A percentile compares a stretch with the other conserved stretches of the same genome.
Conservation (phyloP, 2,113 vertebrate species). For the Chaetodon trifascialis region DNA sequence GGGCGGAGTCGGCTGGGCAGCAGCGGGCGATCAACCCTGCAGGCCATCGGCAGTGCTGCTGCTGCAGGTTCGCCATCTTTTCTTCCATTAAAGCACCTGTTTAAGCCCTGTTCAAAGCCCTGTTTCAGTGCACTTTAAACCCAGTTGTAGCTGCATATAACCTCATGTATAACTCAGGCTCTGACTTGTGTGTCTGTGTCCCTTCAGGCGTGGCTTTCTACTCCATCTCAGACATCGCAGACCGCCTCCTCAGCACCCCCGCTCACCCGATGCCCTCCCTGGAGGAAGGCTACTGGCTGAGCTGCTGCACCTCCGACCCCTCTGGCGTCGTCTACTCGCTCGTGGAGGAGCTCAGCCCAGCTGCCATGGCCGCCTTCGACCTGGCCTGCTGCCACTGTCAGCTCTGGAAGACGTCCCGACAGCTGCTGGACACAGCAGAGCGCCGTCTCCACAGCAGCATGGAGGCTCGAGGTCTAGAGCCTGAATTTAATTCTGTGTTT, state of each 20-base stretch:
- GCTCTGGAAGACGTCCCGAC: conserved; percentile 96
- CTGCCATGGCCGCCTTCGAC: conserved; percentile 95
- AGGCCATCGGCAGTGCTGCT: conserved; percentile 95
- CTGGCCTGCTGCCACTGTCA: conserved; percentile 95
- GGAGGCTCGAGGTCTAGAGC: conserved; percentile 86
- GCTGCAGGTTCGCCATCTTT: conserved; percentile 88
- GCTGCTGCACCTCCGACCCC: conserved; percentile 79
- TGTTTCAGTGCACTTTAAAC: background rate
- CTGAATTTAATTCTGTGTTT: background rate
- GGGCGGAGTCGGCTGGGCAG: conserved; percentile 84
- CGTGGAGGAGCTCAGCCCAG: conserved; percentile 91
- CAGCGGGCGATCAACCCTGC: conserved; percentile 91
- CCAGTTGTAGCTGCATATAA: background rate
- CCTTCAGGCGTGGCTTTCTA: conserved; percentile 95
- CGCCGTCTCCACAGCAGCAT: conserved; percentile 86
- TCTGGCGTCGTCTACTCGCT: conserved; percentile 80
- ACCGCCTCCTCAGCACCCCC: conserved; percentile 90
- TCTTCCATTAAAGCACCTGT: background rate
- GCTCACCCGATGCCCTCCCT: conserved; percentile 86
- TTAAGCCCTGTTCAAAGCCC: background rate
- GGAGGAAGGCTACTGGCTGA: conserved; percentile 93
- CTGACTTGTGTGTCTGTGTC: background rate
- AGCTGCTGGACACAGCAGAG: conserved; percentile 95
- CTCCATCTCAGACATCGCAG: conserved; percentile 96
- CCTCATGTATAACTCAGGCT: background rate